Conservation (phyloP, 2,888 invertebrate genomes). For the Sinelater perroti region DNA sequence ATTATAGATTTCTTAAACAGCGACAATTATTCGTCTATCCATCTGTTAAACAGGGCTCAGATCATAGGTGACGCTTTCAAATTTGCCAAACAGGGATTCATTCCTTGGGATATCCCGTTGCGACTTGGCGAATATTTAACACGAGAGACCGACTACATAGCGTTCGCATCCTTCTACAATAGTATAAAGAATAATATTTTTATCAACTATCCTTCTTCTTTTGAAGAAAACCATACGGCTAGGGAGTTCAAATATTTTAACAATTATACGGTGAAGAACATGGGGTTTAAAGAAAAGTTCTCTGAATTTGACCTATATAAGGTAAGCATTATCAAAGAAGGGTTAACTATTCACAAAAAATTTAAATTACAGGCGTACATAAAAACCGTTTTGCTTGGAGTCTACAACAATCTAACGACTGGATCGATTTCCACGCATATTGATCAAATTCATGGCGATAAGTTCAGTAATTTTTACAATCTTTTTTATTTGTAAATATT, state of each 20-base stretch:
- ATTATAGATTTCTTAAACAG: slow-evolving; percentile 61
- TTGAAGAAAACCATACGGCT: background rate
- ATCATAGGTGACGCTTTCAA: slow-evolving; percentile 77
- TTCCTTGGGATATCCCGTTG: slow-evolving; percentile 65
- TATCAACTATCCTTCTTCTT: too few species aligned
- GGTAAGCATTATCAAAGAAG: background rate
- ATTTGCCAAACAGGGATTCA: slow-evolving; percentile 67
- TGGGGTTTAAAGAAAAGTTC: background rate
- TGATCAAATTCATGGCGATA: too few species aligned
- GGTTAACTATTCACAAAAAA: background rate
- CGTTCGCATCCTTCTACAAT: slow-evolving; percentile 47
- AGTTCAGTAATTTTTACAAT: too few species aligned
- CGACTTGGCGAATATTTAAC: slow-evolving; percentile 68
- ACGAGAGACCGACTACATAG: slow-evolving; percentile 69
- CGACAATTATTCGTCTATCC: slow-evolving; percentile 62
- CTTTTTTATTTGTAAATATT: too few species aligned
- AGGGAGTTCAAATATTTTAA: slow-evolving; percentile 4
- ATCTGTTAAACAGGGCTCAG: slow-evolving; percentile 76
- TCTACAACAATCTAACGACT: too few species aligned
- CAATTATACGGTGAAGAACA: slow-evolving; percentile 6
- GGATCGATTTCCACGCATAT: too few species aligned
- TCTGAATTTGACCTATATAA: background rate
- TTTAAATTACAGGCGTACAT: background rate
- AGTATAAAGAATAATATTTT: background rate
- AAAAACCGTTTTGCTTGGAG: background rate